A percentile compares a stretch with the other conserved stretches of the same genome.
phyloP scores from a whole-genome alignment of 1,140 invertebrate genomes.

The Eueides isabella region DNA sequence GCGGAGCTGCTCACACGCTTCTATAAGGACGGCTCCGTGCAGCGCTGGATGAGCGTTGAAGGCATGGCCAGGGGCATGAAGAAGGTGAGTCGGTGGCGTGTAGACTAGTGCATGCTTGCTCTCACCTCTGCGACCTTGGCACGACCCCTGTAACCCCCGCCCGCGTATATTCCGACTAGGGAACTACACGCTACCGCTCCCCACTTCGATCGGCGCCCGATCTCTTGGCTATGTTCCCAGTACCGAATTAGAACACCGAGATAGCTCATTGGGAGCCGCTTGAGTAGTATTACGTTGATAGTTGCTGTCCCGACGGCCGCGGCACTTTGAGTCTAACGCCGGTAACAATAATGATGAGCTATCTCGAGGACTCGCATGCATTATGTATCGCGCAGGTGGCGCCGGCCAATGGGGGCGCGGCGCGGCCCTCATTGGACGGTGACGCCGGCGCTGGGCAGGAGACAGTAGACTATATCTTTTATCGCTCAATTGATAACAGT shows the following conservation, averaged over 20 bases:
- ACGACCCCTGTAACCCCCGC: conserved; percentile 31
- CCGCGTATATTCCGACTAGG: conserved; percentile 56
- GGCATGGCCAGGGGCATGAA: conserved; percentile 80
- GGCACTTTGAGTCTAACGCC: conserved; percentile 29
- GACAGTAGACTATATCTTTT: background rate
- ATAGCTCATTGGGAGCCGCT: conserved; percentile 38
- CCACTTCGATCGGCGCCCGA: conserved; percentile 48
- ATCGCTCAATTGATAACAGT: conserved; percentile 37
- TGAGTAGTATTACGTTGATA: conserved; percentile 19
- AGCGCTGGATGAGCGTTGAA: conserved; percentile 78
- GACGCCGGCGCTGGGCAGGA: conserved; percentile 17
- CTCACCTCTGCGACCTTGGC: conserved; percentile 36
- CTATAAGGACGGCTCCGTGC: conserved; percentile 80
- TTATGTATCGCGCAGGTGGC: conserved; percentile 36
- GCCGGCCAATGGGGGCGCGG: conserved; percentile 35
- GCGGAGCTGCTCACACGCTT: conserved; percentile 78
- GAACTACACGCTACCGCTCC: conserved; percentile 79
- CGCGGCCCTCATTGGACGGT: conserved; percentile 36
- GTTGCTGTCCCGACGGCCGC: conserved; percentile 15
- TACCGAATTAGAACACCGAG: conserved; percentile 32
- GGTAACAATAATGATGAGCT: conserved; percentile 20
- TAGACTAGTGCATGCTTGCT: conserved; percentile 74
- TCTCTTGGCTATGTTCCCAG: conserved; percentile 43
- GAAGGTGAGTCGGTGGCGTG: conserved; percentile 81
- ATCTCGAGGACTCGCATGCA: conserved; percentile 38